These are phyloP conservation scores for Aphaenogaster ashmeadi DNA, from an alignment of 1,140 invertebrate genomes.

Conservation along the genomic window DNA sequence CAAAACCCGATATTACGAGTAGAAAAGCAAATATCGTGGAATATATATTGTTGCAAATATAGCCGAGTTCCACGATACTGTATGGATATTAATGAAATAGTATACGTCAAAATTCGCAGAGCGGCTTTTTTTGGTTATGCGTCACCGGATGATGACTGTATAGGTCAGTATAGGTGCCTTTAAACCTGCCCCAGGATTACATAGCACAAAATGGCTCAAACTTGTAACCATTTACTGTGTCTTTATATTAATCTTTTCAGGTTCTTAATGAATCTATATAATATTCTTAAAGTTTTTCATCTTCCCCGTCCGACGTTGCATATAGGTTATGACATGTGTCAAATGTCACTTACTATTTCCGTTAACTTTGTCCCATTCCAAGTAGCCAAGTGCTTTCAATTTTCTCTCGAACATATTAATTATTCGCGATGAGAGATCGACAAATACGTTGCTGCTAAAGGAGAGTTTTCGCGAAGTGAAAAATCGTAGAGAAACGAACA, in stretches of 20 bases:
- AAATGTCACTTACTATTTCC: conserved; percentile 85
- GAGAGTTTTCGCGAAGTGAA: not conserved
- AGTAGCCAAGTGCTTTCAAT: conserved; percentile 92
- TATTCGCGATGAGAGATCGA: not conserved
- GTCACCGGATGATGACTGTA: too few species aligned
- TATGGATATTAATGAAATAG: not conserved
- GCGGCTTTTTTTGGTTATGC: not conserved
- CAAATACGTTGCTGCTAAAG: too few species aligned
- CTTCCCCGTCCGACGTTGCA: not conserved
- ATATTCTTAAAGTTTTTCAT: too few species aligned
- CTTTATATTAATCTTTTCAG: too few species aligned
- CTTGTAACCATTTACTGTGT: too few species aligned
- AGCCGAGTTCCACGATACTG: not conserved
- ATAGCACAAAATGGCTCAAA: not conserved
- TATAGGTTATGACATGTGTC: conserved; percentile 62
- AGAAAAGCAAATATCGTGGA: not conserved
- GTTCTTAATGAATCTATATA: too few species aligned
- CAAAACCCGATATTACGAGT: not conserved
- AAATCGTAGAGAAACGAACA: not conserved
- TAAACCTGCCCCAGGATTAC: not conserved
- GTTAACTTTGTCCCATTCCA: conserved; percentile 90
- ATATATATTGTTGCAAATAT: not conserved
- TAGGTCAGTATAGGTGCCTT: too few species aligned
- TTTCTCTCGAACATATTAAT: conserved; percentile 91
- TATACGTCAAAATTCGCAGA: not conserved